Percentiles rank a stretch among this genome's conserved stretches.
Conservation (phyloP, 2,113 vertebrate genomes). For the Brachypteracias leptosomus region DNA sequence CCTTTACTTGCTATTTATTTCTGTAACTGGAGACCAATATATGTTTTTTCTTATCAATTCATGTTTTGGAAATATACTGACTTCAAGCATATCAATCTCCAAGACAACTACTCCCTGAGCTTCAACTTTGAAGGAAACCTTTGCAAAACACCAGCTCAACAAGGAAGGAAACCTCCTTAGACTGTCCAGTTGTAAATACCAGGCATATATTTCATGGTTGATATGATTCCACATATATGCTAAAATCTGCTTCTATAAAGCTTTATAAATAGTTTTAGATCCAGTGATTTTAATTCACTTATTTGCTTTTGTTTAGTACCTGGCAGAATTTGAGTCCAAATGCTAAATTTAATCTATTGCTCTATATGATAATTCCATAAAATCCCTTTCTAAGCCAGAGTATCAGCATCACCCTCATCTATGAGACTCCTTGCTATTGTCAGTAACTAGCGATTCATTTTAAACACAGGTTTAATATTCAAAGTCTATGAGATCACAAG, state of each 20-base stretch:
- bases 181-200: background rate
- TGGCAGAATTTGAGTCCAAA: background rate
- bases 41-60: background rate
- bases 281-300: slow-evolving; percentile 29
- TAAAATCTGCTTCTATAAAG: slow-evolving; percentile 39
- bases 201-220: background rate
- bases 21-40: background rate
- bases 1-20: background rate
- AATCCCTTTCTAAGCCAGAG: background rate
- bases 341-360: background rate
- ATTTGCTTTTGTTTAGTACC: background rate
- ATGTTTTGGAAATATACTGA: background rate
- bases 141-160: background rate
- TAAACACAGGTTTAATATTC: background rate
- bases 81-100: background rate
- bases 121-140: background rate
- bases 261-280: slow-evolving; percentile 53
- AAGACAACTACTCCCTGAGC: background rate
- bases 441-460: background rate
- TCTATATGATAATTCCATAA: background rate
- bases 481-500: background rate
- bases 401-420: background rate
- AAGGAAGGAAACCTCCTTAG: background rate
- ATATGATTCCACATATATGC: background rate
- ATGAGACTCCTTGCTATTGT: background rate